These are phyloP conservation scores for Caenorhabditis elegans DNA, from an alignment of 1,140 invertebrate species.

Conservation along the genomic window DNA sequence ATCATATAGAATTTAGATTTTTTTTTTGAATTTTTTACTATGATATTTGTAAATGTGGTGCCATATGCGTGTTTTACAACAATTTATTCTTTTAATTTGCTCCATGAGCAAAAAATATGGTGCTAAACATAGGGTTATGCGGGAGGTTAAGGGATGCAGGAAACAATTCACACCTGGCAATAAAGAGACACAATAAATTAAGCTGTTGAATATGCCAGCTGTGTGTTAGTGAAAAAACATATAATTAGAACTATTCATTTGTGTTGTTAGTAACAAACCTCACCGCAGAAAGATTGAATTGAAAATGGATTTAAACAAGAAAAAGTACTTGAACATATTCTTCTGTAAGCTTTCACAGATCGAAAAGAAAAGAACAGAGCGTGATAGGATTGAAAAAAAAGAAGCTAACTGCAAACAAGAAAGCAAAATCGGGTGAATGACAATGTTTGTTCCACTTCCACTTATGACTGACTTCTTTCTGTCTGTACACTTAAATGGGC, in stretches of 20 bases:
- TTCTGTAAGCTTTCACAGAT: background rate
- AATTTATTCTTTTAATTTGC: background rate
- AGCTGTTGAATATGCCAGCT: background rate
- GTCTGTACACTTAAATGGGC: conserved; percentile 6
- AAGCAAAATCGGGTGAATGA: conserved; percentile 19
- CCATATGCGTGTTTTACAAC: too few species aligned
- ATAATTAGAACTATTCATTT: background rate
- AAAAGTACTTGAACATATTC: too few species aligned
- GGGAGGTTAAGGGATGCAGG: background rate
- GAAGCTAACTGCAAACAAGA: background rate
- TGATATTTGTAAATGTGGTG: too few species aligned
- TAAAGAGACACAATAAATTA: conserved; percentile 19
- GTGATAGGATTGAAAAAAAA: background rate
- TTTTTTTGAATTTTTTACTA: too few species aligned
- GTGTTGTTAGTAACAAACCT: background rate
- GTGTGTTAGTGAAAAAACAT: background rate
- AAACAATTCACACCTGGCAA: conserved; percentile 33
- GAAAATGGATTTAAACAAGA: too few species aligned
- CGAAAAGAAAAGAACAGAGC: background rate
- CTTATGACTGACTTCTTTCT: background rate
- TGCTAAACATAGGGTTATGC: background rate
- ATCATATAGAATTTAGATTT: too few species aligned
- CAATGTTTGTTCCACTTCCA: conserved; percentile 31
- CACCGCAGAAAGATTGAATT: too few species aligned
- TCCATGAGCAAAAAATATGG: background rate